A percentile compares a stretch with the other conserved stretches of the same genome.
These are phyloP conservation scores for Pomatostomus ruficeps DNA, from an alignment of 2,113 vertebrate species.

Conservation along the genomic window DNA sequence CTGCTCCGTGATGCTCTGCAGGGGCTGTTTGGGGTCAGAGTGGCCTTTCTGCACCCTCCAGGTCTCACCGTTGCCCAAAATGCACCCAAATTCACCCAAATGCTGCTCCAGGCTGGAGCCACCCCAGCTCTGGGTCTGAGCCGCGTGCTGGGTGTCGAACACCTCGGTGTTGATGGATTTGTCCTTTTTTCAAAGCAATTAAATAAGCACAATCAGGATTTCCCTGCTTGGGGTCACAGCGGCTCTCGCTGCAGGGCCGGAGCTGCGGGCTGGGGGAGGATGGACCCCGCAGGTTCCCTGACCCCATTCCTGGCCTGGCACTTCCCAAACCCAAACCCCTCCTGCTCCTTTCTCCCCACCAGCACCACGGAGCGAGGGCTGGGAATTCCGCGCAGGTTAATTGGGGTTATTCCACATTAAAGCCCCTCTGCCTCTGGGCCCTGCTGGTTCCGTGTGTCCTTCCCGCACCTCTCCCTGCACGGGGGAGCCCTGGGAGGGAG, in stretches of 20 bases:
- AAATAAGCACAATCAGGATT: neutral
- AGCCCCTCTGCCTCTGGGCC: neutral
- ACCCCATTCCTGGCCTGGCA: neutral
- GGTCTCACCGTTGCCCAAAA: neutral
- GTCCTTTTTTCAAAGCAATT: neutral
- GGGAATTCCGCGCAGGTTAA: conserved; percentile 22
- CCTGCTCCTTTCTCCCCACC: neutral
- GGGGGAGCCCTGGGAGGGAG: neutral
- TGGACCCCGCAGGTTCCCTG: neutral
- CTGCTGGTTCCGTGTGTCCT: fast-evolving
- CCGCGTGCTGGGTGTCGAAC: fast-evolving
- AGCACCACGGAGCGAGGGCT: neutral
- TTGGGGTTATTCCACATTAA: conserved; percentile 20
- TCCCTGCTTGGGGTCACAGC: neutral
- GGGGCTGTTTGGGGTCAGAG: neutral
- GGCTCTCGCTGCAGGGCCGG: neutral
- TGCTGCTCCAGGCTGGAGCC: neutral
- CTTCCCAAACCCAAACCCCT: neutral
- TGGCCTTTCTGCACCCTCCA: neutral
- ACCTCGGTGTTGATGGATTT: fast-evolving
- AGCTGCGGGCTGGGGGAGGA: neutral
- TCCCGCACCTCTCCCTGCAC: fast-evolving
- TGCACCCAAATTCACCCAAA: neutral
- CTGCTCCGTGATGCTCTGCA: neutral
- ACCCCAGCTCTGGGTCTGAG: neutral